Evolutionary conservation across 2,113 vertebrate genomes (phyloP).

Genomic region (Lepus americanus): DNA sequence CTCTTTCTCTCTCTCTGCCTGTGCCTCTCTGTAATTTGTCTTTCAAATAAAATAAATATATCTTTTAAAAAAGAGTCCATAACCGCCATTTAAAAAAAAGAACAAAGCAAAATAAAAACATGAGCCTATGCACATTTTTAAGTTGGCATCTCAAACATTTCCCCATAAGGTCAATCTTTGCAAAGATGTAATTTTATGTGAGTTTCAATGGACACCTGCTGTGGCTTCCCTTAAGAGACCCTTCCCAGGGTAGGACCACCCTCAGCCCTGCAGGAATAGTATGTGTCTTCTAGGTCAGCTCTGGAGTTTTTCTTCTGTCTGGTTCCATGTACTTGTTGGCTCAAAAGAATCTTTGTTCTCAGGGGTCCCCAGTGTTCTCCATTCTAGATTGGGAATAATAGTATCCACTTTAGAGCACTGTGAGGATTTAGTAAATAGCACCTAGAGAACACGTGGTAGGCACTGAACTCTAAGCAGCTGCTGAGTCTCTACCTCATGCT

Average conservation of each 20-base stretch:
- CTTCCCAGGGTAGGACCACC: background rate
- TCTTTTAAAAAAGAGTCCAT: too few species aligned
- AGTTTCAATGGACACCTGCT: background rate
- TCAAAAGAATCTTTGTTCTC: conserved; percentile 40
- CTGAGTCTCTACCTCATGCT: background rate
- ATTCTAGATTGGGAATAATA: background rate
- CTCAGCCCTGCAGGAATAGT: background rate
- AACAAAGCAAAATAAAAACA: background rate
- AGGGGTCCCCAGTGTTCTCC: background rate
- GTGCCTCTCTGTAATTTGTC: too few species aligned
- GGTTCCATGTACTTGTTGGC: background rate
- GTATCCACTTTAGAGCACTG: background rate
- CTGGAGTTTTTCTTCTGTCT: background rate
- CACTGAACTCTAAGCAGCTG: background rate
- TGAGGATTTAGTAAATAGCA: background rate
- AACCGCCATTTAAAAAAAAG: too few species aligned
- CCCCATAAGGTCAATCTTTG: background rate
- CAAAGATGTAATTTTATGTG: background rate
- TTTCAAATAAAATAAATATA: too few species aligned
- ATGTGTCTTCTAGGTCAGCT: background rate
- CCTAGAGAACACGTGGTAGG: background rate
- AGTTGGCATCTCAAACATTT: background rate
- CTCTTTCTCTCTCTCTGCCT: too few species aligned
- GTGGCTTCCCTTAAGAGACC: background rate
- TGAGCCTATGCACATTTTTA: background rate